Conservation (phyloP, 2,888 invertebrate genomes). For the Sminthurinus aureus region DNA sequence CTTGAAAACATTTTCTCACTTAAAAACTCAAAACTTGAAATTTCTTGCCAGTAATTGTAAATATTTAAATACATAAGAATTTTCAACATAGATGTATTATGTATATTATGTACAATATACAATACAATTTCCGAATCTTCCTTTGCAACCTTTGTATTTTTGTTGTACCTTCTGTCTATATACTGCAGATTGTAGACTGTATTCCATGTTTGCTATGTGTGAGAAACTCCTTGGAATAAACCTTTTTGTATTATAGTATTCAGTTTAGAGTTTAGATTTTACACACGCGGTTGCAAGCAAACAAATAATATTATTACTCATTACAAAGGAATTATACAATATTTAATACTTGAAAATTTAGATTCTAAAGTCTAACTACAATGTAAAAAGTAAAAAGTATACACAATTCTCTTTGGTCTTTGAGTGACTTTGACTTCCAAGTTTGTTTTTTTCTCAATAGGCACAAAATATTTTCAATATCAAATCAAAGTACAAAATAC, state of each 20-base stretch:
- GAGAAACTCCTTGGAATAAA: not conserved
- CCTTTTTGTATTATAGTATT: no score
- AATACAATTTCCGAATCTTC: not conserved
- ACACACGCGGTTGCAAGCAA: no score
- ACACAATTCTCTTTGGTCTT: not conserved
- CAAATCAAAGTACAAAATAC: not conserved
- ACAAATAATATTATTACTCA: no score
- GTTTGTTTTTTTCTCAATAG: not conserved
- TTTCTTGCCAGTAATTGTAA: not conserved
- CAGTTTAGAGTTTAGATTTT: no score
- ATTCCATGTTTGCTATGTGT: not conserved
- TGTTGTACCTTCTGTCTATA: not conserved
- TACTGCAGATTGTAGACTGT: not conserved
- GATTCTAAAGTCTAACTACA: no score
- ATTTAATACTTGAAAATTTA: no score
- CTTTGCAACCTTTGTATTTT: not conserved
- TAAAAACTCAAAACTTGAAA: not conserved
- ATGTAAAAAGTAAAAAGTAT: no score
- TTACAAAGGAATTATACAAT: no score
- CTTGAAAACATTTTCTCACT: no score
- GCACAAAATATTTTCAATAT: not conserved
- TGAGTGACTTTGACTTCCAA: not conserved
- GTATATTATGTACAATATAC: not conserved
- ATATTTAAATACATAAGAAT: not conserved
- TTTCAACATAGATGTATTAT: not conserved